A percentile compares a stretch with the other conserved stretches of the same genome.
Conservation (phyloP, 1,140 invertebrate genomes). For the Branchinecta lindahli region DNA sequence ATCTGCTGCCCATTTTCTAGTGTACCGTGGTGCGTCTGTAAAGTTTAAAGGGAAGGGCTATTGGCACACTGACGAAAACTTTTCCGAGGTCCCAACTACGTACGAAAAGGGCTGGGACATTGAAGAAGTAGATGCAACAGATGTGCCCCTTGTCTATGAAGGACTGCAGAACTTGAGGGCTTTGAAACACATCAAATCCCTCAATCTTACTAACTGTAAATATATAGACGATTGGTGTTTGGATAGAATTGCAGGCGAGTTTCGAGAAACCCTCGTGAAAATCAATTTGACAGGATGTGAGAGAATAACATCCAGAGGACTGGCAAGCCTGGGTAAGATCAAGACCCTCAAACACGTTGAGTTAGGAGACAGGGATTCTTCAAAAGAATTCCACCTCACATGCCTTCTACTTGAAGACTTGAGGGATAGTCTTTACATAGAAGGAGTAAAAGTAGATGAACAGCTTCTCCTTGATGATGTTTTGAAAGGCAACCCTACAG, state of each 20-base stretch:
- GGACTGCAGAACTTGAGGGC: conserved; percentile 46
- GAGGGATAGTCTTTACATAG: neutral
- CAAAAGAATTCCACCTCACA: neutral
- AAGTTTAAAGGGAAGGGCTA: conserved; percentile 41
- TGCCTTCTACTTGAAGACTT: neutral
- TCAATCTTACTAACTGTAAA: conserved; percentile 44
- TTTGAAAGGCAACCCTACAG: neutral
- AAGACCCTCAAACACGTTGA: conserved; percentile 19
- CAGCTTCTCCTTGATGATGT: neutral
- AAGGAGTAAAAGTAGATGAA: neutral
- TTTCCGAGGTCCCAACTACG: conserved; percentile 25
- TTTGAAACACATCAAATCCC: conserved; percentile 42
- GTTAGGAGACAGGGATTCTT: neutral
- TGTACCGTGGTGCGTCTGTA: conserved; percentile 45
- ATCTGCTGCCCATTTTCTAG: conserved; percentile 53
- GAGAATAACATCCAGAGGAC: conserved; percentile 43
- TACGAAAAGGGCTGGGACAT: conserved; percentile 40
- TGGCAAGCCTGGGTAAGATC: conserved; percentile 46
- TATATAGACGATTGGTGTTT: conserved; percentile 60
- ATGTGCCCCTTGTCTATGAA: conserved; percentile 47
- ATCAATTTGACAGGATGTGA: conserved; percentile 54
- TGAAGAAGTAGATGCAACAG: conserved; percentile 48
- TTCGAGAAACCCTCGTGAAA: conserved; percentile 43
- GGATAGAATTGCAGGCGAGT: conserved; percentile 43
- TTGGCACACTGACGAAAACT: conserved; percentile 32